A percentile compares a stretch with the other conserved stretches of the same genome.
Evolutionary conservation across 2,888 invertebrate genomes (phyloP).

Genomic region (Drosophila siamana): DNA sequence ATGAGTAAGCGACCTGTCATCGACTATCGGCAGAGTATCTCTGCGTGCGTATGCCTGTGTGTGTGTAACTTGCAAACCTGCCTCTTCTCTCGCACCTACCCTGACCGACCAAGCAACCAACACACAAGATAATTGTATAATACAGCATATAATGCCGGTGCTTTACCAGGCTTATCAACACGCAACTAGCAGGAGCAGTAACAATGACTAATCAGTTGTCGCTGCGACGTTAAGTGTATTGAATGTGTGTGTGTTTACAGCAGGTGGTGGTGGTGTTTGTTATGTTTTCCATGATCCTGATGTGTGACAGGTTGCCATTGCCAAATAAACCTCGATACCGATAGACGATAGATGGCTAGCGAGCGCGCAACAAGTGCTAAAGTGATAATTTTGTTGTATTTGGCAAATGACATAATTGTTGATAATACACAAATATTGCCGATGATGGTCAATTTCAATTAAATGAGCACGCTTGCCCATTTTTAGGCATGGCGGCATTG

Average conservation of each 20-base stretch:
- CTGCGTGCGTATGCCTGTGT: constrained; percentile 9
- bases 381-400: constrained; percentile 40
- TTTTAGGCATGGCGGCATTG: constrained; percentile 78
- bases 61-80: constrained; percentile 10
- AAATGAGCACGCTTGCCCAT: constrained; percentile 61
- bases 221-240: constrained; percentile 13
- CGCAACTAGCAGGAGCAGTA: constrained; percentile 58
- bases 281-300: constrained; percentile 40
- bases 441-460: constrained; percentile 65
- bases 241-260: constrained; percentile 13
- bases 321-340: constrained; percentile 42
- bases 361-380: constrained; percentile 45
- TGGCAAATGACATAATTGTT: constrained; percentile 74
- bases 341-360: constrained; percentile 18
- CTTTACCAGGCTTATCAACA: constrained; percentile 76
- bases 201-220: constrained; percentile 58
- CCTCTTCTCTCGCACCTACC: constrained; percentile 29
- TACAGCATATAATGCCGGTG: constrained; percentile 69
- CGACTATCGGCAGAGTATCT: constrained; percentile 17
- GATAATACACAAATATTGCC: constrained; percentile 61
- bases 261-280: constrained; percentile 21
- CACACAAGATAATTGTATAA: constrained; percentile 67
- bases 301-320: constrained; percentile 29
- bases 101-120: constrained; percentile 1
- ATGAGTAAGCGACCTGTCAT: constrained; percentile 56